Base-by-base conservation (phyloP, 2,113 vertebrate genomes). In the Menura novaehollandiae region DNA sequence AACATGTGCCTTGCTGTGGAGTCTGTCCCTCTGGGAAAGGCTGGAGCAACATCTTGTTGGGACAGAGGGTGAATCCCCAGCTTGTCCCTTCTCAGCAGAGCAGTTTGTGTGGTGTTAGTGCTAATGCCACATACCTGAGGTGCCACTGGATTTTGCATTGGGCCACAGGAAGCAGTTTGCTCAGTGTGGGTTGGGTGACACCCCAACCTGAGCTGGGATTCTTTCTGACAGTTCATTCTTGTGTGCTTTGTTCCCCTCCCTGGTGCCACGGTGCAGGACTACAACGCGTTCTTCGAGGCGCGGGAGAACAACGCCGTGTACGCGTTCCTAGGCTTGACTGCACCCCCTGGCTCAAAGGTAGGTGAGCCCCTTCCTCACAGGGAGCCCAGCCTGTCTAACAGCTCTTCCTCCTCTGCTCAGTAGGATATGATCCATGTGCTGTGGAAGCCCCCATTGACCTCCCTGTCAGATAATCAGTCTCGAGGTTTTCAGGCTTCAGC, bases 341-440 rank as follows among this genome's bases (percentile, higher is more conserved):
- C 99, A 21, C 99, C 99, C 15, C 99, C 99, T 41, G 99, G 99
- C 66, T 99, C 99, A 58, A 99, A 99, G 99, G 99, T 99, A 95
- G 28, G 97, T 66, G 76, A 76, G 64, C 22, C 6, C 4, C 0
- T 64, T 83, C 49, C 56, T 71, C 71, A 7, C 44, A 26, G 22
- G 7, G 39, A 85, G 43, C 37, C 17, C 52, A 58, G 13, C 53
- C 74, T 91, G 17, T 22, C 76, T 58, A 22, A 17, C 43, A 28
- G 33, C n/a, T 37, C 43, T 9, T 46, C 58, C 35, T 64, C 2
- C 26, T 51, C 69, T 84, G 35, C 59, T 81, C 19, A 6, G 6
- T 0, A 47, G 52, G 41, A 11, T 75, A 10, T 64, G 78, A 7
- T 23, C 7, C 12, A 0, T 35, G 64, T 47, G 74, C 47, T 74